phyloP scores from a whole-genome alignment of 2,888 invertebrate genomes.

The Drosophila aldrichi region DNA sequence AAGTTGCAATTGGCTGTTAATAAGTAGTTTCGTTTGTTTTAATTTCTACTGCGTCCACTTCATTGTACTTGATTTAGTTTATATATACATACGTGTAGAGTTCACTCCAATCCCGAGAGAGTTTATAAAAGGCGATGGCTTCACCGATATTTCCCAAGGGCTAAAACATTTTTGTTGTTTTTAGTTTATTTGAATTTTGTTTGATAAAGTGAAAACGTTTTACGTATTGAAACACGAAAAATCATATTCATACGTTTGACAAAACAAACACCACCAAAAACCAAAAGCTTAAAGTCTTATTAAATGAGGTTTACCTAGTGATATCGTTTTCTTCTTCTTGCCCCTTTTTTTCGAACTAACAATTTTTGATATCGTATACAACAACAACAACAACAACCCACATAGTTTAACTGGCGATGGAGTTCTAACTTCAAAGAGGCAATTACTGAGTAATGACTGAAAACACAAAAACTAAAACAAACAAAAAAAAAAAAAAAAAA shows the following conservation, averaged over 20 bases:
- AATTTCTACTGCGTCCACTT: slow-evolving; percentile 29
- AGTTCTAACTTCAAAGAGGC: slow-evolving; percentile 98
- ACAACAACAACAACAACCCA: slow-evolving; percentile 68
- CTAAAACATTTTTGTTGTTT: slow-evolving; percentile 3
- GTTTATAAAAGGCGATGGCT: slow-evolving; percentile 38
- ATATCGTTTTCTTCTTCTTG: slow-evolving; percentile 78
- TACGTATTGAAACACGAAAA: slow-evolving; percentile 48
- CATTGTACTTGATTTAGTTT: slow-evolving; percentile 21
- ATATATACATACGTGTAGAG: slow-evolving; percentile 20
- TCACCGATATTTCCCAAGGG: slow-evolving; percentile 61
- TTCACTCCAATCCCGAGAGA: slow-evolving; percentile 38
- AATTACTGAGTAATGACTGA: slow-evolving; percentile 89
- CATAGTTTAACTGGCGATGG: slow-evolving; percentile 96
- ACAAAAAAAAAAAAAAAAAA: slow-evolving; percentile 34
- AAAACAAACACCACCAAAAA: slow-evolving; percentile 34
- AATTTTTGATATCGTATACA: slow-evolving; percentile 75
- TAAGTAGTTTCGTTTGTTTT: slow-evolving; percentile 47
- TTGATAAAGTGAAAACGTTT: slow-evolving; percentile 28
- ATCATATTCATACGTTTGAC: slow-evolving; percentile 51
- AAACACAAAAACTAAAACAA: slow-evolving; percentile 58
- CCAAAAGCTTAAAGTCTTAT: slow-evolving; percentile 61
- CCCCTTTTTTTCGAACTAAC: slow-evolving; percentile 72
- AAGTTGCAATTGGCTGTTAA: slow-evolving; percentile 80
- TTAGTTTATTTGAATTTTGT: slow-evolving; percentile 21
- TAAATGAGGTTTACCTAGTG: slow-evolving; percentile 70